Conservation (phyloP, 2,797 vertebrate genomes). For the Chaenodraco wilsoni region DNA sequence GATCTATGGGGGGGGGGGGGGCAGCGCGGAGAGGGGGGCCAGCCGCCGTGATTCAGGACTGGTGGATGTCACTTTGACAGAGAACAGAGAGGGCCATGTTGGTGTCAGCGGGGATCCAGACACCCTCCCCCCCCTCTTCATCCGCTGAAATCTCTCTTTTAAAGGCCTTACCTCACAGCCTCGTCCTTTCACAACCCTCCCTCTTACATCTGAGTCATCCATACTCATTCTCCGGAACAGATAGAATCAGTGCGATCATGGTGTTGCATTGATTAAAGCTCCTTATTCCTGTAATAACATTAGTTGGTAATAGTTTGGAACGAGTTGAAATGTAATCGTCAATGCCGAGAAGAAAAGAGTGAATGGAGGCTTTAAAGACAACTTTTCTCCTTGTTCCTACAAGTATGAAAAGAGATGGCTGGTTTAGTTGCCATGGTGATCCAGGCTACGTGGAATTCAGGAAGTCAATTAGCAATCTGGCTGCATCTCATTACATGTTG, state of each 20-base stretch:
- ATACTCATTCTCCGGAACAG: slow-evolving; percentile 30
- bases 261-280: slow-evolving; percentile 60
- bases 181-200: slow-evolving; percentile 25
- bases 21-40: slow-evolving; percentile 46
- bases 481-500: slow-evolving; percentile 81
- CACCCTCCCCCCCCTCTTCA: slow-evolving; percentile 33
- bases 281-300: slow-evolving; percentile 57
- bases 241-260: slow-evolving; percentile 62
- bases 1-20: slow-evolving; percentile 43
- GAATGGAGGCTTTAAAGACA: slow-evolving; percentile 37
- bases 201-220: slow-evolving; percentile 49
- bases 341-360: slow-evolving; percentile 36
- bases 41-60: slow-evolving; percentile 61
- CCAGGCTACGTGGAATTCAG: slow-evolving; percentile 74
- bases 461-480: slow-evolving; percentile 85
- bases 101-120: slow-evolving; percentile 71
- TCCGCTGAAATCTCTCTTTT: slow-evolving; percentile 40
- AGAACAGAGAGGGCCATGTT: slow-evolving; percentile 76
- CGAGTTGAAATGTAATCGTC: slow-evolving; percentile 51
- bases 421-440: slow-evolving; percentile 84
- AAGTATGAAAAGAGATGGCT: slow-evolving; percentile 53
- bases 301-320: slow-evolving; percentile 47
- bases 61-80: slow-evolving; percentile 79
- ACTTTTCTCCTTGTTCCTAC: slow-evolving; percentile 34
- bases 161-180: slow-evolving; percentile 40